These are phyloP conservation scores for Drosophila grimshawi DNA, from an alignment of 1,140 invertebrate species.

Conservation along the genomic window DNA sequence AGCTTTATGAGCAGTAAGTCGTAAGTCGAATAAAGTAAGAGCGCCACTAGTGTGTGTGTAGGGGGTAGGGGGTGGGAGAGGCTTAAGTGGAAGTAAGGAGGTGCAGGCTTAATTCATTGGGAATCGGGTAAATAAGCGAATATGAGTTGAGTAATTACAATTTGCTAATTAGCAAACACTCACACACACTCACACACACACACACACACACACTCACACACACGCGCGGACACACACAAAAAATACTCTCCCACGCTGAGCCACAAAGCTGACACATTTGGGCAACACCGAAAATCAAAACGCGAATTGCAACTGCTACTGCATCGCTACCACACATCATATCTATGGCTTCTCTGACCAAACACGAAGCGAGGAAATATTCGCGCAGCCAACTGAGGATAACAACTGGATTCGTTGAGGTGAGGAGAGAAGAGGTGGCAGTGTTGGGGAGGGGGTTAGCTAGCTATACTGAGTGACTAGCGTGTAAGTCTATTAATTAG, in stretches of 20 bases:
- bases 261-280: slow-evolving; percentile 34
- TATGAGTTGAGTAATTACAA: slow-evolving; percentile 79
- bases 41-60: no score
- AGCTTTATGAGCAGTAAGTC: no score
- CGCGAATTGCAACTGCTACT: slow-evolving; percentile 16
- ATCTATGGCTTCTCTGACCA: neutral
- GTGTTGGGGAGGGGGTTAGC: neutral
- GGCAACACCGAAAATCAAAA: slow-evolving; percentile 42
- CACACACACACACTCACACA: neutral
- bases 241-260: slow-evolving; percentile 1
- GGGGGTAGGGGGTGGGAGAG: neutral
- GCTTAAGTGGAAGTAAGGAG: neutral
- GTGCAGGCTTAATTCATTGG: neutral
- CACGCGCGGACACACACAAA: neutral
- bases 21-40: no score
- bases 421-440: neutral
- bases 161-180: slow-evolving; percentile 82
- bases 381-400: neutral
- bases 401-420: neutral
- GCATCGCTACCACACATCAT: neutral
- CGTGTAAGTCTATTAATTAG: slow-evolving; percentile 73
- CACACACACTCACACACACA: neutral
- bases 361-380: neutral
- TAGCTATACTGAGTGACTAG: slow-evolving; percentile 2
- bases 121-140: slow-evolving; percentile 70